Evolutionary conservation across 2,113 vertebrate species (phyloP).

Genomic region (Gymnarchus niloticus): DNA sequence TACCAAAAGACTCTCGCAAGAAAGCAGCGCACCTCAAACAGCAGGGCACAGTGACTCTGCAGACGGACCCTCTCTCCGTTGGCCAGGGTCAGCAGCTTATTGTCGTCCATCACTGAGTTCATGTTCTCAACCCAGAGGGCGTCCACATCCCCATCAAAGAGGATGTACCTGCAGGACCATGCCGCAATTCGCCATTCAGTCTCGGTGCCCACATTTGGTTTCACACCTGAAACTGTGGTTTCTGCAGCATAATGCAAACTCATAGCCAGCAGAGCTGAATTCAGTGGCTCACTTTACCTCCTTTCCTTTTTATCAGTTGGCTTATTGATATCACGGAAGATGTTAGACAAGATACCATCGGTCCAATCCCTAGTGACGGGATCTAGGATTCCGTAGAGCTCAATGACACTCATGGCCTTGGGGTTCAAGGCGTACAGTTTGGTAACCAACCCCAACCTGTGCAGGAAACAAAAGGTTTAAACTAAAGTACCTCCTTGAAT

Average conservation of each 20-base stretch:
- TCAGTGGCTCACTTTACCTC: constrained; percentile 59
- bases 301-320: constrained; percentile 86
- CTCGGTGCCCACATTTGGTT: neutral
- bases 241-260: neutral
- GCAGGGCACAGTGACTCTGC: constrained; percentile 81
- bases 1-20: neutral
- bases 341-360: constrained; percentile 91
- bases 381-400: constrained; percentile 89
- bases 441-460: constrained; percentile 78
- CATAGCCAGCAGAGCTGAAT: neutral
- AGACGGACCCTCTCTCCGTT: constrained; percentile 92
- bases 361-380: constrained; percentile 89
- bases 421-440: constrained; percentile 85
- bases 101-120: constrained; percentile 99
- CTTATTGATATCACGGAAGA: constrained; percentile 90
- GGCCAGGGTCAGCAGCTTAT: constrained; percentile 87
- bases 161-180: constrained; percentile 73
- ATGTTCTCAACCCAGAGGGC: constrained; percentile 98
- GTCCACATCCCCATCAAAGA: constrained; percentile 96
- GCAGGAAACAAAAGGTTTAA: constrained; percentile 4
- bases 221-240: neutral
- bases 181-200: neutral
- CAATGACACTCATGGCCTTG: constrained; percentile 90
- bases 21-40: constrained; percentile 74
- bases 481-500: neutral